Percentiles rank a stretch among this genome's conserved stretches.
phyloP scores from a whole-genome alignment of 2,113 vertebrate genomes.

The Promerops cafer region DNA sequence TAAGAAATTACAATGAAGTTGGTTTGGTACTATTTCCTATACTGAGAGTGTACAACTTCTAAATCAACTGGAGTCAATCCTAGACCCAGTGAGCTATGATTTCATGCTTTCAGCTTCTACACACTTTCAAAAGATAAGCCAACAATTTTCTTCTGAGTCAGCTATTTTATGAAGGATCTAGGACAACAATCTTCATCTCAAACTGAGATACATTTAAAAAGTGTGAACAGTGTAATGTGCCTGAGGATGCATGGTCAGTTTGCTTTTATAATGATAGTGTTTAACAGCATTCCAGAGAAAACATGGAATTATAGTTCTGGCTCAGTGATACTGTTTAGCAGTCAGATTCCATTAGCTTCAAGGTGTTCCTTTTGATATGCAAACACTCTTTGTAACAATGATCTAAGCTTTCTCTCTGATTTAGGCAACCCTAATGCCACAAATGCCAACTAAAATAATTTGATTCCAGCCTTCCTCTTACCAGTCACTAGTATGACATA shows the following conservation, averaged over 20 bases:
- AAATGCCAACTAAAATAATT: conserved; percentile 6
- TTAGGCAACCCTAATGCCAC: neutral
- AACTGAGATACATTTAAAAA: conserved; percentile 8
- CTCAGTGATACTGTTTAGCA: conserved; percentile 16
- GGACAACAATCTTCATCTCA: conserved; percentile 17
- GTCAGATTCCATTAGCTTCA: conserved; percentile 44
- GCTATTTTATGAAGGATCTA: neutral
- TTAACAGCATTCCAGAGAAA: neutral
- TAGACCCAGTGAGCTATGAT: neutral
- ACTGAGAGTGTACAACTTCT: neutral
- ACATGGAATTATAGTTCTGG: conserved; percentile 32
- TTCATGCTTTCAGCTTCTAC: neutral
- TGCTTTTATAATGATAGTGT: conserved; percentile 22
- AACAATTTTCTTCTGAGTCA: neutral
- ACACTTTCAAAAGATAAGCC: neutral
- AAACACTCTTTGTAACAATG: conserved; percentile 7
- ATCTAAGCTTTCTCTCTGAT: neutral
- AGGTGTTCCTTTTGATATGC: conserved; percentile 24
- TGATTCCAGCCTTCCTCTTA: neutral
- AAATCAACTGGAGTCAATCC: neutral
- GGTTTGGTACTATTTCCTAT: neutral
- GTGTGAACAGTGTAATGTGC: neutral
- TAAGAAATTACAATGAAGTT: neutral
- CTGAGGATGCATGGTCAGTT: conserved; percentile 28
- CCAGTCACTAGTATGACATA: neutral